phyloP scores from a whole-genome alignment of 2,888 invertebrate genomes.

The Hartigia nigra region DNA sequence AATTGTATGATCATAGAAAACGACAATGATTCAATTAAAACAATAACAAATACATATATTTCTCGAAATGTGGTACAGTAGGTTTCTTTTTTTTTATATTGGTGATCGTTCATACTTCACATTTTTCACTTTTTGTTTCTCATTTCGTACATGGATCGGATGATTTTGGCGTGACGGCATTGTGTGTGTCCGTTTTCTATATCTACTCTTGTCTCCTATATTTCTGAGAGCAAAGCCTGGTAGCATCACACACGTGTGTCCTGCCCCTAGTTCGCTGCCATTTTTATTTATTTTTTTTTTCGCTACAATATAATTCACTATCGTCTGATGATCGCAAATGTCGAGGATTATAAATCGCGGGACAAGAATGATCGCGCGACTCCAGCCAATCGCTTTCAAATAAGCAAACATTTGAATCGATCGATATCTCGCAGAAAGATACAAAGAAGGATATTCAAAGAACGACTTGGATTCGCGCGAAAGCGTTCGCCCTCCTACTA shows the following conservation, averaged over 20 bases:
- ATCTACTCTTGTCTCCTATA: not conserved
- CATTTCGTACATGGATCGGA: conserved; percentile 50
- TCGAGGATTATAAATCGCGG: not conserved
- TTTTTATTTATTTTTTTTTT: no score
- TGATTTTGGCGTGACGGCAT: conserved; percentile 35
- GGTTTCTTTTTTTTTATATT: conserved; percentile 53
- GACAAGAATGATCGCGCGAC: not conserved
- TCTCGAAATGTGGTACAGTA: conserved; percentile 66
- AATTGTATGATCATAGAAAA: conserved; percentile 6
- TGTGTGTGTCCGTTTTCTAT: not conserved
- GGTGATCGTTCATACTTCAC: conserved; percentile 49
- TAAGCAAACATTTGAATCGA: not conserved
- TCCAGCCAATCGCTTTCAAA: not conserved
- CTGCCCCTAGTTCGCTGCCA: not conserved
- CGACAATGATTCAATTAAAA: conserved; percentile 60
- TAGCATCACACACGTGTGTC: not conserved
- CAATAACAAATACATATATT: conserved; percentile 67
- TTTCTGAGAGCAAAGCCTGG: not conserved
- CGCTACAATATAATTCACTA: not conserved
- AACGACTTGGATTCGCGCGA: not conserved
- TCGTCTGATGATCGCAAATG: not conserved
- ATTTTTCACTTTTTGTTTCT: conserved; percentile 35
- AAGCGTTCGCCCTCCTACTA: not conserved
- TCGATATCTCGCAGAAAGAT: not conserved
- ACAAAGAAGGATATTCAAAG: not conserved